phyloP scores from a whole-genome alignment of 2,113 vertebrate species.

The Ailurus styani region DNA sequence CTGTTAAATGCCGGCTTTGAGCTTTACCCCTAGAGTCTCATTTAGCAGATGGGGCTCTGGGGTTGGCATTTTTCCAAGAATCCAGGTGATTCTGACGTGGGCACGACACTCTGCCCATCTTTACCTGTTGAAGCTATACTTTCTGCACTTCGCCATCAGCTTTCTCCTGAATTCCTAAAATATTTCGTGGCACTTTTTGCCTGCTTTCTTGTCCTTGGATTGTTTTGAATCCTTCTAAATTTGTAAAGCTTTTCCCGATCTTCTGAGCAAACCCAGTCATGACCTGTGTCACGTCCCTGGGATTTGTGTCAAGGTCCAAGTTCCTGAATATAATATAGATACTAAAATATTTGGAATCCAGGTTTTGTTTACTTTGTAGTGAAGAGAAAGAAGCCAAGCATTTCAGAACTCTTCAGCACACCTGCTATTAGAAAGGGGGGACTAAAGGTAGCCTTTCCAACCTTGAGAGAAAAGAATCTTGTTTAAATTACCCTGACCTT shows the following conservation, averaged over 20 bases:
- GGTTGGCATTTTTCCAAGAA: not conserved
- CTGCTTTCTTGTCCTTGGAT: not conserved
- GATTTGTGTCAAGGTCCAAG: not conserved
- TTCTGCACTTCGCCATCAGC: not conserved
- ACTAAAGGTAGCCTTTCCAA: slow-evolving; percentile 47
- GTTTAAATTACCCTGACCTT: not conserved
- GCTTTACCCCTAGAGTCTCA: not conserved
- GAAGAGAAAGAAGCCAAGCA: not conserved
- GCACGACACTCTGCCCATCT: not conserved
- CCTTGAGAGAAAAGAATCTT: not conserved
- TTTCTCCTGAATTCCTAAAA: not conserved
- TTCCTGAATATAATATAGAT: not conserved
- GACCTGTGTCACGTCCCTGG: not conserved
- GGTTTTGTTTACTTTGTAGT: not conserved
- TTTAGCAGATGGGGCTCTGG: not conserved
- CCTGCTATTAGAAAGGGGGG: not conserved
- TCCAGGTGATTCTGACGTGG: not conserved
- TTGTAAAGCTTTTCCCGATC: not conserved
- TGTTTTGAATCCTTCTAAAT: not conserved
- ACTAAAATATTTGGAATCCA: not conserved
- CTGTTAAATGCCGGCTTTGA: not conserved
- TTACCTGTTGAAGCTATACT: not conserved
- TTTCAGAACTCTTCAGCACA: slow-evolving; percentile 33
- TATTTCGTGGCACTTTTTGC: not conserved
- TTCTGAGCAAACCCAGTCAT: not conserved